Evolutionary conservation across 2,797 vertebrate species (phyloP), one percentile per base, ranked within the genome.

Genomic region (Poeciliopsis infans): DNA sequence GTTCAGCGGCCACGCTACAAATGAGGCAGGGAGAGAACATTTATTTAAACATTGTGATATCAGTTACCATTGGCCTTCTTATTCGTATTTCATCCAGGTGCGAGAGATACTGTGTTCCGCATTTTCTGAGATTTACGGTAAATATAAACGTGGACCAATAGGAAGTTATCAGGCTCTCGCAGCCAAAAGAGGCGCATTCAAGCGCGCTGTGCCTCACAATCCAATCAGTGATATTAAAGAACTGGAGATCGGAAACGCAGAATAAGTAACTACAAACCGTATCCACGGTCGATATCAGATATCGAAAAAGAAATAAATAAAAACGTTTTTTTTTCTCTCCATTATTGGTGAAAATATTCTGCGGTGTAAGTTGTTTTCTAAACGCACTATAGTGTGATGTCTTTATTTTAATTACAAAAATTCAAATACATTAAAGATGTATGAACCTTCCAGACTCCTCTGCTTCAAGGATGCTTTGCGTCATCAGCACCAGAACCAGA

Each of bases 141-240:
- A 78, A 79, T 15, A 75, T 5, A 39, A 80, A 95, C 93, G 93
- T 95, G 94, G 94, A 89, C 95, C 94, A 95, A 95, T 95, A n/a
- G 81, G 31, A 89, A 91, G 88, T 80, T 69, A 39, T 46, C 55
- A 43, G 16, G 0, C 6, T 61, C 13, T 46, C 7, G 1, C 51
- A 28, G 72, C 23, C 25, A 39, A 74, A 25, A n/a, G 72, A 41
- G 36, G 36, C 72, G 36, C 33, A 41, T 74, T 53, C 0, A 71
- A 72, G 49, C 18, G 0, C 53, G 64, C 5, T 16, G 15, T 1
- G 57, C 7, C 39, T 75, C 39, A 43, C 39, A 55, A 28, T 33
- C 10, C 2, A 23, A 23, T 20, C 16, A 33, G 23, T 33, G 15
- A 1, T 36, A 15, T 15, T 53, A 1, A 55, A 39, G 5, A 49